Evolutionary conservation across 2,113 vertebrate species (phyloP).

Genomic region (Mesembrinibis cayennensis): DNA sequence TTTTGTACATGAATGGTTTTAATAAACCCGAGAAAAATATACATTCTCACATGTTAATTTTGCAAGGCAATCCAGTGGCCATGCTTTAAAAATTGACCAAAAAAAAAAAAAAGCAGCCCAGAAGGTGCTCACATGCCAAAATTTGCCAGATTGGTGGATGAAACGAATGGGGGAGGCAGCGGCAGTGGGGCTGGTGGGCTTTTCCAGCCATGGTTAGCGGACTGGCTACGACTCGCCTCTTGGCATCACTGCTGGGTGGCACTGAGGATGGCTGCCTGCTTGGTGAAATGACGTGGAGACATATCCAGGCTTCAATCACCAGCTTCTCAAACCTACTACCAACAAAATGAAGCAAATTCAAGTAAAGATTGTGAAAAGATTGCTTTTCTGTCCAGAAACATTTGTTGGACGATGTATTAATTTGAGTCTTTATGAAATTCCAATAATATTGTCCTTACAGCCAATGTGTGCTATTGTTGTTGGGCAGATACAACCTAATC

Average conservation of each 20-base stretch:
- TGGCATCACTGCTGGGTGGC: not conserved
- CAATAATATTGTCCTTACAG: not conserved
- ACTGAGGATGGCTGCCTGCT: rapidly evolving
- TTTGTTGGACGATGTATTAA: not conserved
- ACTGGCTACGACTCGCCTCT: not conserved
- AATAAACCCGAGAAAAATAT: not conserved
- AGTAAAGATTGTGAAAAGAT: not conserved
- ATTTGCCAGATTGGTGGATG: not conserved
- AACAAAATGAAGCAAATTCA: not conserved
- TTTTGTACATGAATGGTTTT: not conserved
- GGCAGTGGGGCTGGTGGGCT: not conserved
- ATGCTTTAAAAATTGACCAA: not conserved
- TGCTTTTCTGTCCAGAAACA: not conserved
- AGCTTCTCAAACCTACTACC: not conserved
- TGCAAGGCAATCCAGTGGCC: not conserved
- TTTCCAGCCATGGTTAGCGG: not conserved
- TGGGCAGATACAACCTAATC: not conserved
- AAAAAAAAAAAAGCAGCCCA: not conserved
- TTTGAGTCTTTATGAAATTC: not conserved
- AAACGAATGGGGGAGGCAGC: rapidly evolving
- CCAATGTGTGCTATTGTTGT: not conserved
- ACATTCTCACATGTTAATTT: not conserved
- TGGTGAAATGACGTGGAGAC: rapidly evolving
- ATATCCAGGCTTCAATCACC: not conserved
- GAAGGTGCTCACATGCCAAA: not conserved